Evolutionary conservation across 2,888 invertebrate genomes (phyloP).

Genomic region (Phaonia tiefii): DNA sequence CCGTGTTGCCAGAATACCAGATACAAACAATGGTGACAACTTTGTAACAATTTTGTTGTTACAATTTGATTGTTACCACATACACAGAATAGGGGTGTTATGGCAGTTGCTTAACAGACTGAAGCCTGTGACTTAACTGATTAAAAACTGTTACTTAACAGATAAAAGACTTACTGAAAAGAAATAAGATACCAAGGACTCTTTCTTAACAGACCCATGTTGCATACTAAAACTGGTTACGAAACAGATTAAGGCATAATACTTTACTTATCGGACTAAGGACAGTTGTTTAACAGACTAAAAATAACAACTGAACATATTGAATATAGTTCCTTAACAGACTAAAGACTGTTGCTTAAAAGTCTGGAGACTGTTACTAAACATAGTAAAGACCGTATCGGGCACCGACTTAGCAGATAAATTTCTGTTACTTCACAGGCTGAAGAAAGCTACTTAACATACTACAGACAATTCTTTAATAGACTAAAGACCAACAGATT

Average conservation of each 20-base stretch:
- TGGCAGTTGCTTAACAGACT: background rate
- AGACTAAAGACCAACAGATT: no score
- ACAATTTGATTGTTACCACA: no score
- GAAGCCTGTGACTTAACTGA: background rate
- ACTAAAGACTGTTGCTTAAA: background rate
- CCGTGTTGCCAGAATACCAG: no score
- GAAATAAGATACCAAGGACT: no score
- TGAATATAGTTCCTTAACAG: background rate
- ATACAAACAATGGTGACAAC: no score
- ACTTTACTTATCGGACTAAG: background rate
- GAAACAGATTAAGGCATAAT: background rate
- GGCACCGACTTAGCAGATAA: background rate
- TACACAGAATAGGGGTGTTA: no score
- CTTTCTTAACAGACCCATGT: no score
- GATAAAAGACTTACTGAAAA: no score
- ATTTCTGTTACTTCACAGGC: background rate
- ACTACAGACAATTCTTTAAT: no score
- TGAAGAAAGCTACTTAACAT: no score
- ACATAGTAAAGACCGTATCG: background rate
- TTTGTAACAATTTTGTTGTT: no score
- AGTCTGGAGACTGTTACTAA: background rate
- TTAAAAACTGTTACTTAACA: background rate
- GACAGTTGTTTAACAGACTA: background rate
- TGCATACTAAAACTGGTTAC: no score
- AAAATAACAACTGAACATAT: background rate